These are phyloP conservation scores for Ametastegia equiseti DNA, from an alignment of 2,888 invertebrate species.

Conservation along the genomic window DNA sequence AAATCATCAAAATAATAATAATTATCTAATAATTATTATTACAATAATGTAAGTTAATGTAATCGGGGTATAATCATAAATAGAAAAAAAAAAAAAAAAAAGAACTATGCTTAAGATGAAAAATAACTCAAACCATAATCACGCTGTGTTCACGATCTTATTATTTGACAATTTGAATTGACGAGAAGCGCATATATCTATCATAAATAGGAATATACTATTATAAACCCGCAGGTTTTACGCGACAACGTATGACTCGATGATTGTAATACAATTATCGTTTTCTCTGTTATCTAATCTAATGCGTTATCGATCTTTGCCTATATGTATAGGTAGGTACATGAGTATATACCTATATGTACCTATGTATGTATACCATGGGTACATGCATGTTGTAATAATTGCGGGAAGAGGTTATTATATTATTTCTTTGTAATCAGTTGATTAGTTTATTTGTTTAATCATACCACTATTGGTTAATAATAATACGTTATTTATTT, in stretches of 20 bases:
- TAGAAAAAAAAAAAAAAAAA: no score
- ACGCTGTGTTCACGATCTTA: constrained; percentile 23
- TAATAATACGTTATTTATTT: neutral
- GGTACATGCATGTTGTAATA: no score
- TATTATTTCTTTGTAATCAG: neutral
- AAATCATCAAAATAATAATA: no score
- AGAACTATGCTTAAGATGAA: neutral
- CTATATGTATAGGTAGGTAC: neutral
- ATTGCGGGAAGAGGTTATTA: no score
- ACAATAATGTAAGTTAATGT: no score
- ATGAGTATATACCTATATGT: neutral
- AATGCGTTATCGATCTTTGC: neutral
- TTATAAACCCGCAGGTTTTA: neutral
- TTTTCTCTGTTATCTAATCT: neutral
- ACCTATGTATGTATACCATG: no score
- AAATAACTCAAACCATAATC: neutral
- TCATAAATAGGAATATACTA: neutral
- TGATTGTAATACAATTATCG: neutral
- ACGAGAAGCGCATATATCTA: neutral
- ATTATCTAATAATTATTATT: no score
- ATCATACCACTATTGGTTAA: no score
- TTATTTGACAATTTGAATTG: neutral
- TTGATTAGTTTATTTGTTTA: neutral
- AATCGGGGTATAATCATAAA: neutral
- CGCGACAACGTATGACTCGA: neutral